Percentiles rank a stretch among this genome's conserved stretches.
Conservation (phyloP, 1,140 invertebrate genomes). For the Geopemphigus sp. region DNA sequence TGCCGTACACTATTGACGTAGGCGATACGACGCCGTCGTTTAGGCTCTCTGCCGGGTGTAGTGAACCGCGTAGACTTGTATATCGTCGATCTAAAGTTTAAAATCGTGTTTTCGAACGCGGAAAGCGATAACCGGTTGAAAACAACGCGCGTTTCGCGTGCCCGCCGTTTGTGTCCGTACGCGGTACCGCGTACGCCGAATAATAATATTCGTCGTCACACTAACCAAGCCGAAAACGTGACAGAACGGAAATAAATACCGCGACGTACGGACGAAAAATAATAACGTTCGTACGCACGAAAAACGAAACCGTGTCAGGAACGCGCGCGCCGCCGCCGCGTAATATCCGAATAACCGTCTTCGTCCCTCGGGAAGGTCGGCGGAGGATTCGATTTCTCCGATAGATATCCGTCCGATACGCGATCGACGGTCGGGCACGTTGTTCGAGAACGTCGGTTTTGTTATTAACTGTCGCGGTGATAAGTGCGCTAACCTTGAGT, state of each 20-base stretch:
- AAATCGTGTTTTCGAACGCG: conserved; percentile 1
- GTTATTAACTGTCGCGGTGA: no score
- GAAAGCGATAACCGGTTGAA: conserved; percentile 20
- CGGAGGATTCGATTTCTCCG: conserved; percentile 41
- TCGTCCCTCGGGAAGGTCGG: conserved; percentile 38
- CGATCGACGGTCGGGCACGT: neutral
- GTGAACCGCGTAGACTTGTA: neutral
- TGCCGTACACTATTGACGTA: no score
- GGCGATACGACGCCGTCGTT: no score
- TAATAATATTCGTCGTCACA: neutral
- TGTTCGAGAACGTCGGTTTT: no score
- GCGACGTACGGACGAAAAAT: neutral
- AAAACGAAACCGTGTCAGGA: conserved; percentile 34
- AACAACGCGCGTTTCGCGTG: neutral
- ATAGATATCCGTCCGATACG: neutral
- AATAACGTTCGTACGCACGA: neutral
- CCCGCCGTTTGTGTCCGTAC: no score
- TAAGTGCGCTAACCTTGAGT: neutral
- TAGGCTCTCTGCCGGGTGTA: no score
- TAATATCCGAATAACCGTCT: conserved; percentile 13
- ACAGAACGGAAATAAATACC: neutral
- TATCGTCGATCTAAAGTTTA: neutral
- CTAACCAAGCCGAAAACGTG: conserved; percentile 8
- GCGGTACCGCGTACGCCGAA: neutral
- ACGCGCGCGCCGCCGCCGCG: neutral